Evolutionary conservation across 2,888 invertebrate genomes (phyloP).

Genomic region (Scaptomyza polygonia): DNA sequence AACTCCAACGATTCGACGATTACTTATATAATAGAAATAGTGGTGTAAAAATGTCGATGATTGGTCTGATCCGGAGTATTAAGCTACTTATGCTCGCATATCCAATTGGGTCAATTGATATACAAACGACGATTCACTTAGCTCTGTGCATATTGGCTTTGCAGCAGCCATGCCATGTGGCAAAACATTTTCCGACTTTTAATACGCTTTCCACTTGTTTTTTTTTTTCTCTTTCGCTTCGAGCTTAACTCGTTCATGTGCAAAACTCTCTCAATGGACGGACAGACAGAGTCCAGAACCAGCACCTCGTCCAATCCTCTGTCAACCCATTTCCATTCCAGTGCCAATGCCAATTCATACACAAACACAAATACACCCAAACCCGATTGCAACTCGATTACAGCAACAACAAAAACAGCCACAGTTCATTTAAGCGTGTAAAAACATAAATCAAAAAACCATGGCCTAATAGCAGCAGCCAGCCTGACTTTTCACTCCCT

Average conservation of each 20-base stretch:
- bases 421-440: constrained; percentile 75
- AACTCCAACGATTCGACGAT: background rate
- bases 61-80: constrained; percentile 19
- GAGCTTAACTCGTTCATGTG: constrained; percentile 66
- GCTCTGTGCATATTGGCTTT: constrained; percentile 28
- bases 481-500: constrained; percentile 53
- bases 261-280: constrained; percentile 64
- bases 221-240: constrained; percentile 3
- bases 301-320: background rate
- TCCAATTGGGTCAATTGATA: constrained; percentile 36
- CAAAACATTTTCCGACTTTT: constrained; percentile 60
- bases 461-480: constrained; percentile 67
- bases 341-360: background rate
- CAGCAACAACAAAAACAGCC: constrained; percentile 39
- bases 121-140: constrained; percentile 17
- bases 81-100: constrained; percentile 42
- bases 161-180: constrained; percentile 53
- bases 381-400: constrained; percentile 1
- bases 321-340: background rate
- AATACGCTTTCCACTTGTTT: constrained; percentile 44
- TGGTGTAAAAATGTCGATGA: background rate
- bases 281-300: constrained; percentile 27
- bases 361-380: constrained; percentile 8
- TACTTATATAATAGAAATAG: constrained; percentile 9
- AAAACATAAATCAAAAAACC: constrained; percentile 77